phyloP scores from a whole-genome alignment of 2,113 vertebrate species.

The Gymnorhina tibicen region DNA sequence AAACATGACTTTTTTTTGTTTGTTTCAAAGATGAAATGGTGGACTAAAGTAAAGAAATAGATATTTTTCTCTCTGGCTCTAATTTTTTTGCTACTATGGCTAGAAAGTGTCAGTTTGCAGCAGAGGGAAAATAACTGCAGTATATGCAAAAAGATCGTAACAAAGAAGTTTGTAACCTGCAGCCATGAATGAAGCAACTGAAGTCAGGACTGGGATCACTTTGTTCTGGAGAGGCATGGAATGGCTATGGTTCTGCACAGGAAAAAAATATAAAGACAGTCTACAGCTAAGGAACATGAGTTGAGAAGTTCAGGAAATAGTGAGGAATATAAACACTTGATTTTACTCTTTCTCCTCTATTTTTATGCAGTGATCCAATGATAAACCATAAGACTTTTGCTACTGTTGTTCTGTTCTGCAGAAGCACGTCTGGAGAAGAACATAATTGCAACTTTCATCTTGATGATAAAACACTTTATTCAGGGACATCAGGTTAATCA shows the following conservation, averaged over 20 bases:
- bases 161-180: not conserved
- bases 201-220: not conserved
- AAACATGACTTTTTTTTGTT: not conserved
- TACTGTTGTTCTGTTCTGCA: constrained; percentile 59
- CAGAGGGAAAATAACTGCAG: not conserved
- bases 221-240: not conserved
- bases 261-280: not conserved
- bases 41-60: not conserved
- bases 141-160: not conserved
- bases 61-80: not conserved
- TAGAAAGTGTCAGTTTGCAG: not conserved
- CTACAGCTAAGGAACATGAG: not conserved
- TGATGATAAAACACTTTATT: constrained; percentile 94
- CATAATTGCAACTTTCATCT: constrained; percentile 88
- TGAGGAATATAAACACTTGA: not conserved
- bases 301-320: not conserved
- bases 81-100: not conserved
- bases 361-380: not conserved
- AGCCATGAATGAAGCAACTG: not conserved
- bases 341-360: not conserved
- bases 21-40: not conserved
- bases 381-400: not conserved
- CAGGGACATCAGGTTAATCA: constrained; percentile 93
- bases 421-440: constrained; percentile 96
- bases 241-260: not conserved